Percentiles rank a stretch among this genome's conserved stretches.
These are phyloP conservation scores for Pristionchus entomophagus DNA, from an alignment of 2,888 invertebrate species.

Conservation along the genomic window DNA sequence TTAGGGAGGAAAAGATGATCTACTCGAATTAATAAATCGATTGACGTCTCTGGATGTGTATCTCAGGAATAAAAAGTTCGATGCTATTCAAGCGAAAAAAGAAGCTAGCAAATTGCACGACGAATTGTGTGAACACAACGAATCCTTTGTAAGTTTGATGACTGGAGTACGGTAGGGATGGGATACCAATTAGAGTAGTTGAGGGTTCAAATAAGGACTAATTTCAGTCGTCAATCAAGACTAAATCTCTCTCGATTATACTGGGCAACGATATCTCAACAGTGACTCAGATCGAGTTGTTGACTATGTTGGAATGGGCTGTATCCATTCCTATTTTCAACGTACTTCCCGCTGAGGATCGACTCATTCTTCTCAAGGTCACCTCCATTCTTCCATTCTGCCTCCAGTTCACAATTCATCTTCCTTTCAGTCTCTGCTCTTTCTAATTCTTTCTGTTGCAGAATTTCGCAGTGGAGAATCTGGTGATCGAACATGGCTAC, in stretches of 20 bases:
- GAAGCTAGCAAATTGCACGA: conserved; percentile 67
- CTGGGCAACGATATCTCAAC: conserved; percentile 65
- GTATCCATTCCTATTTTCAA: conserved; percentile 96
- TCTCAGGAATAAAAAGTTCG: conserved; percentile 65
- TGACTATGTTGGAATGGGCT: conserved; percentile 96
- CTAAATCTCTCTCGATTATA: conserved; percentile 53
- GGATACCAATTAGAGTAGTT: no score
- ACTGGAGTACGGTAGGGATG: neutral
- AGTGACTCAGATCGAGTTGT: conserved; percentile 81
- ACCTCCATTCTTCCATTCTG: no score
- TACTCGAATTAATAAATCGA: conserved; percentile 49
- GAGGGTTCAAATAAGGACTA: neutral
- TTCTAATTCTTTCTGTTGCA: conserved; percentile 45
- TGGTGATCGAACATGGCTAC: conserved; percentile 73
- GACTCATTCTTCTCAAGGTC: conserved; percentile 80
- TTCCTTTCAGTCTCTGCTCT: no score
- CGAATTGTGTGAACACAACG: conserved; percentile 28
- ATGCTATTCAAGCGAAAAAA: conserved; percentile 66
- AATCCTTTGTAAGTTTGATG: conserved; percentile 24
- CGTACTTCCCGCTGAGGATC: conserved; percentile 91
- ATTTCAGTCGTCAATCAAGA: conserved; percentile 19
- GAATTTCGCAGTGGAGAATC: conserved; percentile 69
- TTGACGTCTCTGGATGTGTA: conserved; percentile 60
- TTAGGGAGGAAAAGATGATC: conserved; percentile 37
- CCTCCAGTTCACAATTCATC: no score